Percentiles rank a stretch among this genome's conserved stretches.
phyloP scores from a whole-genome alignment of 2,113 vertebrate genomes.

The Connochaetes taurinus region DNA sequence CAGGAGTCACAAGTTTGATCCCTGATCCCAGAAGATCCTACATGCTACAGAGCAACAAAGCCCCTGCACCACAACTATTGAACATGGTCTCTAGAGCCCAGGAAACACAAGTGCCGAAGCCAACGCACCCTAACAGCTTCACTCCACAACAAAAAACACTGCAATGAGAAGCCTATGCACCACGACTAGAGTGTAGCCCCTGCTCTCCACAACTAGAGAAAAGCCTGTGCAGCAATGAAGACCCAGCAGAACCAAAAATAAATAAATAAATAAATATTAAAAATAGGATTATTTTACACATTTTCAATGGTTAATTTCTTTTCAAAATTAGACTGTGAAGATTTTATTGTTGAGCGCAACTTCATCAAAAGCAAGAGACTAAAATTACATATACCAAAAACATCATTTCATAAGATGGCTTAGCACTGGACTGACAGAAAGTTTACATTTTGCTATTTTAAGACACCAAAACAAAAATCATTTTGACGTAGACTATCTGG shows the following conservation, averaged over 20 bases:
- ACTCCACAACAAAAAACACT: background rate
- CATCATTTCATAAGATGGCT: background rate
- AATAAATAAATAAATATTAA: background rate
- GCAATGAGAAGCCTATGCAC: background rate
- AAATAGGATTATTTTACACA: background rate
- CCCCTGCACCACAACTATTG: background rate
- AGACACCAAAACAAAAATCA: background rate
- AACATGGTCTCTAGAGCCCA: background rate
- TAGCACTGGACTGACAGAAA: background rate
- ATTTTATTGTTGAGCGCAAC: background rate
- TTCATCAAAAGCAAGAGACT: background rate
- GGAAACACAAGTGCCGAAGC: background rate
- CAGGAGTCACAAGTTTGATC: background rate
- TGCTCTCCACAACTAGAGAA: background rate
- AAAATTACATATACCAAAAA: background rate
- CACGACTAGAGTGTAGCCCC: fast-evolving
- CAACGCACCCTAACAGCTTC: fast-evolving
- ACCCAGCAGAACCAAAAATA: background rate
- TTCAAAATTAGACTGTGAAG: background rate
- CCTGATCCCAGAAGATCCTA: background rate
- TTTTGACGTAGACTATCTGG: background rate
- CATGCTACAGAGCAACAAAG: background rate
- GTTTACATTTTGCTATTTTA: background rate
- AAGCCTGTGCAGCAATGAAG: background rate
- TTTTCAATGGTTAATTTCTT: background rate